Evolutionary conservation across 2,113 vertebrate species (phyloP).

Genomic region (Laticauda colubrina): DNA sequence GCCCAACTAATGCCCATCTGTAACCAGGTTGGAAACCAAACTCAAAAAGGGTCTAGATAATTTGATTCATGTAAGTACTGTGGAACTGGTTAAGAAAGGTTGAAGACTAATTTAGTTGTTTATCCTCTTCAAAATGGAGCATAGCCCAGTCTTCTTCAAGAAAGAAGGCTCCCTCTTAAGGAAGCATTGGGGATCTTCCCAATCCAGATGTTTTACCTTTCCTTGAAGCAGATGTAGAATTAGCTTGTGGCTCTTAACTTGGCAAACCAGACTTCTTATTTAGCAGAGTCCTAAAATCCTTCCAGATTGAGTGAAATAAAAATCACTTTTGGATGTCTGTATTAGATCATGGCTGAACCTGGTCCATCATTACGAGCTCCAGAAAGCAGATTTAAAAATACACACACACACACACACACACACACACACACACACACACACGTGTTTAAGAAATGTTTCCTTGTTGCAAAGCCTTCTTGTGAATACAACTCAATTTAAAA

Average conservation of each 20-base stretch:
- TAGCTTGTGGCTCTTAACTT: not conserved
- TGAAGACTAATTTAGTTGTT: too few species aligned
- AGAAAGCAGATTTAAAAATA: not conserved
- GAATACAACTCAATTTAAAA: not conserved
- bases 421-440: too few species aligned
- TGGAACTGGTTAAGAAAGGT: too few species aligned
- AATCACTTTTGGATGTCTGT: not conserved
- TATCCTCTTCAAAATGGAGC: too few species aligned
- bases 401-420: too few species aligned
- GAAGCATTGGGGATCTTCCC: too few species aligned
- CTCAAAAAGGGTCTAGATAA: too few species aligned
- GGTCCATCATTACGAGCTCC: not conserved
- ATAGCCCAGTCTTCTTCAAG: too few species aligned
- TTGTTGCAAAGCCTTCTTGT: not conserved
- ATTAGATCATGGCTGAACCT: not conserved
- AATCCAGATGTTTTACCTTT: not conserved
- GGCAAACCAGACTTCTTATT: not conserved
- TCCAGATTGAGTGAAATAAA: not conserved
- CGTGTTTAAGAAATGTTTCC: not conserved
- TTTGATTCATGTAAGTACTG: too few species aligned
- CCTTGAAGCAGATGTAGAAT: not conserved
- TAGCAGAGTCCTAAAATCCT: not conserved
- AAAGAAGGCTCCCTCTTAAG: too few species aligned
- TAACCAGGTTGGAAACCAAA: too few species aligned
- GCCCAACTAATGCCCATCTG: too few species aligned